Conservation (phyloP, 2,888 invertebrate genomes). For the Eupithecia dodoneata region DNA sequence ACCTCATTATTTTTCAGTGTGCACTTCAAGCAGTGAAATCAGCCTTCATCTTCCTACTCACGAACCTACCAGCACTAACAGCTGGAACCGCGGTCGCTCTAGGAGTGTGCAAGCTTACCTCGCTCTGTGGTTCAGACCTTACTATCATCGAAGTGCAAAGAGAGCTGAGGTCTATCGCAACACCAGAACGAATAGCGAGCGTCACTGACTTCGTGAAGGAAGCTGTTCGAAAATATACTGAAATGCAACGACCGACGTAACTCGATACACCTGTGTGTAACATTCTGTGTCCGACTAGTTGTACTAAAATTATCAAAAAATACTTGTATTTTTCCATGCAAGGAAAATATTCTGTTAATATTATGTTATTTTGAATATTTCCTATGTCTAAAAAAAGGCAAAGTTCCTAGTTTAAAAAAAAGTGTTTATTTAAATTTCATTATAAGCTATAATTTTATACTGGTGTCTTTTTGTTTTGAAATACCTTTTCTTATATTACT, state of each 20-base stretch:
- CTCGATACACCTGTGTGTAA: background rate
- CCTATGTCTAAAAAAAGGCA: background rate
- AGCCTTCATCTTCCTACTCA: conserved; percentile 43
- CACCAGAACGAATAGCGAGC: conserved; percentile 78
- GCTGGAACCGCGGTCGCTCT: conserved; percentile 68
- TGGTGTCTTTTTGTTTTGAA: background rate
- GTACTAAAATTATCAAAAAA: background rate
- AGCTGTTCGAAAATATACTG: conserved; percentile 79
- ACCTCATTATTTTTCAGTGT: conserved; percentile 29
- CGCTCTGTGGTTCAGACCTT: conserved; percentile 61
- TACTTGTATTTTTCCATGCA: background rate
- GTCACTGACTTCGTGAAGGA: conserved; percentile 79
- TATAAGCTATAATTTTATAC: background rate
- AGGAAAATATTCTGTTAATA: background rate
- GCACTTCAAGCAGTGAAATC: conserved; percentile 39
- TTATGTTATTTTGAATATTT: background rate
- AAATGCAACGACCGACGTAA: conserved; percentile 28
- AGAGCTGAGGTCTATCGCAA: conserved; percentile 75
- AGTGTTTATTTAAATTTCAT: background rate
- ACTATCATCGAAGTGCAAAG: conserved; percentile 47
- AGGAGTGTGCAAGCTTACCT: conserved; percentile 82
- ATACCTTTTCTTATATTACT: background rate
- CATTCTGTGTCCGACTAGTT: background rate
- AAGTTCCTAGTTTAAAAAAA: background rate
- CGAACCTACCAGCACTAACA: conserved; percentile 47